A percentile compares a stretch with the other conserved stretches of the same genome.
These are phyloP conservation scores for Tetragonula carbonaria DNA, from an alignment of 2,888 invertebrate species.

Conservation along the genomic window DNA sequence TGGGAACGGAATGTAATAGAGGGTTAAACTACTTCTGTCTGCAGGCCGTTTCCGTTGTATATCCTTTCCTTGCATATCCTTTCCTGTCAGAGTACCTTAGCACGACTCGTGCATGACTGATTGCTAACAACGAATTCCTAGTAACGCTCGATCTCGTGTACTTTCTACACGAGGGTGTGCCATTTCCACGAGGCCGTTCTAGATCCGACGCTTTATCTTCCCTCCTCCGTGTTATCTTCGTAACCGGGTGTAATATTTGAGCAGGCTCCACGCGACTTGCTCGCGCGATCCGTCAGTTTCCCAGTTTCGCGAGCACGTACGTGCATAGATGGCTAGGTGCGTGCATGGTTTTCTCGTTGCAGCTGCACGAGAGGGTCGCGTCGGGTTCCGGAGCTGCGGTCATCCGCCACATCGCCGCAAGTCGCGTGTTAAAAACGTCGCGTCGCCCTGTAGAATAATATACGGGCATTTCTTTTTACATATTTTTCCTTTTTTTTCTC, in stretches of 20 bases:
- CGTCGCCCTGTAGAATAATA: not conserved
- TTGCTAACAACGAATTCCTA: no score
- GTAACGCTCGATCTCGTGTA: no score
- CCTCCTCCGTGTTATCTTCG: slow-evolving; percentile 5
- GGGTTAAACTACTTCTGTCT: no score
- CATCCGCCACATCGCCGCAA: slow-evolving; percentile 47
- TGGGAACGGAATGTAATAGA: no score
- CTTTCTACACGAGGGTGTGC: not conserved
- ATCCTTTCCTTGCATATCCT: no score
- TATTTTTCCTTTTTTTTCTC: not conserved
- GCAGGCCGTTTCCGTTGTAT: no score
- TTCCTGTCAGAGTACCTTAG: no score
- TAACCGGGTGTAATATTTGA: not conserved
- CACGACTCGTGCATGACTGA: no score
- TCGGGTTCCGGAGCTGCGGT: slow-evolving; percentile 27
- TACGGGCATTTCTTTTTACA: not conserved
- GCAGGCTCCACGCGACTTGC: slow-evolving; percentile 28
- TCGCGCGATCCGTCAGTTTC: slow-evolving; percentile 21
- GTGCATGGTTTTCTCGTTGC: slow-evolving; percentile 28
- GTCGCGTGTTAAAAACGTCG: slow-evolving; percentile 60
- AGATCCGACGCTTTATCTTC: not conserved
- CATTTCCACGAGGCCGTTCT: not conserved
- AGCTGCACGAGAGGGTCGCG: slow-evolving; percentile 21
- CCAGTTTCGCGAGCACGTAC: slow-evolving; percentile 38
- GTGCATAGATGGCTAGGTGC: slow-evolving; percentile 27